Conservation (phyloP, 2,888 invertebrate genomes). For the Drosophila leonis region DNA sequence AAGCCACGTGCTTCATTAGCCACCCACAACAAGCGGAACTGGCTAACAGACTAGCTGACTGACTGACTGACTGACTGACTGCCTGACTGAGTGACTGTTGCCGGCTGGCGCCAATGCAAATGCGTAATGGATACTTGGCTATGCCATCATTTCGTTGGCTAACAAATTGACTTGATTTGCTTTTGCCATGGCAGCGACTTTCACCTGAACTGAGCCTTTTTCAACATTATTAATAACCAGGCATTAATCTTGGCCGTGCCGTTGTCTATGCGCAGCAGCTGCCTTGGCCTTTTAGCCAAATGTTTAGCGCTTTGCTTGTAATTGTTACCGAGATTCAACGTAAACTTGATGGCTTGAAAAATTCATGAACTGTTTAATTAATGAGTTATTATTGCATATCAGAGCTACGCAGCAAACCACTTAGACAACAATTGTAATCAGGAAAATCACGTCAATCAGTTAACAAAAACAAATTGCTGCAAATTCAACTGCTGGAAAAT, state of each 20-base stretch:
- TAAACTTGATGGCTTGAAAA: conserved; percentile 32
- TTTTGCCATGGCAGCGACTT: conserved; percentile 26
- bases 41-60: conserved; percentile 2
- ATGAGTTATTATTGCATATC: conserved; percentile 33
- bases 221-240: conserved; percentile 68
- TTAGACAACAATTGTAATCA: conserved; percentile 13
- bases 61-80: not conserved
- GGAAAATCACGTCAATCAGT: not conserved
- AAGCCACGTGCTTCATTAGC: conserved; percentile 65
- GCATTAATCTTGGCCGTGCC: conserved; percentile 64
- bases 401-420: conserved; percentile 7
- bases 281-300: conserved; percentile 57
- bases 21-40: conserved; percentile 23
- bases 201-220: conserved; percentile 53
- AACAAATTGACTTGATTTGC: conserved; percentile 75
- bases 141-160: conserved; percentile 45
- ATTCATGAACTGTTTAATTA: conserved; percentile 55
- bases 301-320: conserved; percentile 66
- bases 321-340: conserved; percentile 66
- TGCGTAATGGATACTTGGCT: conserved; percentile 71
- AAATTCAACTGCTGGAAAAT: conserved; percentile 1
- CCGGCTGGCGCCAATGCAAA: conserved; percentile 64
- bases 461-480: not conserved
- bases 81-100: conserved; percentile 8
- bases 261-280: conserved; percentile 63